Evolutionary conservation across 1,140 invertebrate species (phyloP).

Genomic region (Melanaphis sacchari): DNA sequence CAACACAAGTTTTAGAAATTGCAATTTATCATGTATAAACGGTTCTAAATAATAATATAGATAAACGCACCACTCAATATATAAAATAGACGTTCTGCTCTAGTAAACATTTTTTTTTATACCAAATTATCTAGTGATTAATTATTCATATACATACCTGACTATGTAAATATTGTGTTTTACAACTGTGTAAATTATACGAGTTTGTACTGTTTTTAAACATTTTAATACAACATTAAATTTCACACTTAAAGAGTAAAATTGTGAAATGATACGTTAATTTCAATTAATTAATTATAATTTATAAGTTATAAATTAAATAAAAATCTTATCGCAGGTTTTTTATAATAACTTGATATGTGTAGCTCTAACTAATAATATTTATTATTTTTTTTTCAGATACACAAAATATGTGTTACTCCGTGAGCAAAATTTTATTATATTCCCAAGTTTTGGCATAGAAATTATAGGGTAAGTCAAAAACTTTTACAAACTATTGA

Average conservation of each 20-base stretch:
- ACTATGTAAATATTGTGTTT: not conserved
- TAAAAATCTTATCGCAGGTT: too few species aligned
- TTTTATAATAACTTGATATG: too few species aligned
- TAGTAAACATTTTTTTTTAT: not conserved
- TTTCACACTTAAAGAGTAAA: not conserved
- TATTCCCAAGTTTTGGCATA: not conserved
- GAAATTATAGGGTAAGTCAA: not conserved
- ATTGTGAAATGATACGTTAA: not conserved
- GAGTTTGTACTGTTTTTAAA: not conserved
- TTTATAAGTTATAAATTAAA: too few species aligned
- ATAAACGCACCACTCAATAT: not conserved
- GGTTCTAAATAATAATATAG: not conserved
- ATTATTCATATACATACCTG: not conserved
- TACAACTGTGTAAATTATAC: not conserved
- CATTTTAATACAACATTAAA: not conserved
- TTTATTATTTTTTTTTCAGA: not conserved
- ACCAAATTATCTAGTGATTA: not conserved
- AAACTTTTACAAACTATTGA: not conserved
- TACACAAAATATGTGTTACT: not conserved
- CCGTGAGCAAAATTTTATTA: not conserved
- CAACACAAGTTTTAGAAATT: not conserved
- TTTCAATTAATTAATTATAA: too few species aligned
- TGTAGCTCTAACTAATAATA: not conserved
- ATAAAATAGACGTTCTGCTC: not conserved
- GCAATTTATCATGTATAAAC: not conserved